These are phyloP conservation scores for Antheraea yamamai DNA, from an alignment of 2,888 invertebrate genomes.

Conservation along the genomic window DNA sequence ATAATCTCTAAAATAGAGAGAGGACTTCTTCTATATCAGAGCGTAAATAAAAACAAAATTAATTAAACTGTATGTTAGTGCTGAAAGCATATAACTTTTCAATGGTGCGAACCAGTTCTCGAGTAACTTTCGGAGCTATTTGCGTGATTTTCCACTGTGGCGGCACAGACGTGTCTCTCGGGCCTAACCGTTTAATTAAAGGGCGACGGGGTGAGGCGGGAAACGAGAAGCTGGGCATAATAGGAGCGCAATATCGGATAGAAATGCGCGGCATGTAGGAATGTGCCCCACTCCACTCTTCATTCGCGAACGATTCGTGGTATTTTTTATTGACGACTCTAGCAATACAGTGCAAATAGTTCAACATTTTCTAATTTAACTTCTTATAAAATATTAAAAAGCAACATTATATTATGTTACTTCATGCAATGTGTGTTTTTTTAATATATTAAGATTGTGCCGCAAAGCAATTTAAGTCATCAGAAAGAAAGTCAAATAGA, in stretches of 20 bases:
- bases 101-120: conserved; percentile 22
- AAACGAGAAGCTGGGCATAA: conserved; percentile 74
- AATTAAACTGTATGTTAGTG: conserved; percentile 21
- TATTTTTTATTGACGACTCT: conserved; percentile 82
- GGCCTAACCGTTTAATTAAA: conserved; percentile 82
- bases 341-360: conserved; percentile 67
- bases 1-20: background rate
- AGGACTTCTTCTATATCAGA: background rate
- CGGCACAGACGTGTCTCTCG: conserved; percentile 77
- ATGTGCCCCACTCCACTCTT: conserved; percentile 77
- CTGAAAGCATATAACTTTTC: conserved; percentile 42
- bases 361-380: conserved; percentile 32
- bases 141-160: conserved; percentile 77
- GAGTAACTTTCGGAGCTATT: conserved; percentile 66
- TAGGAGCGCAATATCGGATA: conserved; percentile 82
- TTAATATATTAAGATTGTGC: background rate
- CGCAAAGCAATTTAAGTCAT: background rate
- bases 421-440: conserved; percentile 40
- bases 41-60: background rate
- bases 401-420: conserved; percentile 27
- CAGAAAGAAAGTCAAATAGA: background rate
- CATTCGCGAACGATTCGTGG: conserved; percentile 79
- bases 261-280: conserved; percentile 83
- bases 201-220: conserved; percentile 71
- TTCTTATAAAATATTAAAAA: conserved; percentile 25